Conservation (phyloP, 2,113 vertebrate species). For the Spea multiplicata region DNA sequence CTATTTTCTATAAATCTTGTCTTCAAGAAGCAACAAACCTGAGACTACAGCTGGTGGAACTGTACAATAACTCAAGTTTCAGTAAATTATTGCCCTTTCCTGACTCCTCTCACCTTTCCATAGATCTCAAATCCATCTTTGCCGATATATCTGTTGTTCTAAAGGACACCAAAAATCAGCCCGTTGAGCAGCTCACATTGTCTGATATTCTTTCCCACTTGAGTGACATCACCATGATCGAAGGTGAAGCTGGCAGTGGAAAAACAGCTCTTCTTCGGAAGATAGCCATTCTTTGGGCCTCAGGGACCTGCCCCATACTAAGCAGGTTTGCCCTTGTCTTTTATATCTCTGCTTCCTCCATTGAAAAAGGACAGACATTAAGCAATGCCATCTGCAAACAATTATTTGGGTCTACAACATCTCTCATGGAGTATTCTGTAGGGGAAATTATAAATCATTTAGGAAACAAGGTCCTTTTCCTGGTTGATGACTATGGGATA, state of each 20-base stretch:
- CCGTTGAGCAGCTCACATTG: constrained; percentile 38
- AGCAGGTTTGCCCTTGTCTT: constrained; percentile 58
- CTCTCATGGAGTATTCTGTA: constrained; percentile 44
- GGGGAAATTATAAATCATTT: constrained; percentile 33
- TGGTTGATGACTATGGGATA: constrained; percentile 54
- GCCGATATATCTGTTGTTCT: constrained; percentile 50
- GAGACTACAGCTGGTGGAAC: constrained; percentile 28
- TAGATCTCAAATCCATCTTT: constrained; percentile 40
- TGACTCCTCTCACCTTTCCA: constrained; percentile 11
- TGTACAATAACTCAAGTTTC: constrained; percentile 48
- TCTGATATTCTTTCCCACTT: constrained; percentile 48
- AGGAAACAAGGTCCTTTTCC: constrained; percentile 51
- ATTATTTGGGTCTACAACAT: constrained; percentile 7
- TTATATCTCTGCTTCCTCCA: constrained; percentile 49
- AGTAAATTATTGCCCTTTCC: constrained; percentile 42
- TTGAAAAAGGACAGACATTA: constrained; percentile 40
- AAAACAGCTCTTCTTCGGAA: constrained; percentile 55
- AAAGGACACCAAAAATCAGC: constrained; percentile 46
- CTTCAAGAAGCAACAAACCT: constrained; percentile 47
- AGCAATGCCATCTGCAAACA: constrained; percentile 45
- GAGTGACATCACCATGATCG: constrained; percentile 50
- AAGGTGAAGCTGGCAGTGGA: constrained; percentile 57
- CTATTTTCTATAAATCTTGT: constrained; percentile 7
- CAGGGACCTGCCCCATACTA: constrained; percentile 53
- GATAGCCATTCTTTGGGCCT: constrained; percentile 57